These are phyloP conservation scores for Archivesica marissinica DNA, from an alignment of 1,140 invertebrate species.

Conservation along the genomic window DNA sequence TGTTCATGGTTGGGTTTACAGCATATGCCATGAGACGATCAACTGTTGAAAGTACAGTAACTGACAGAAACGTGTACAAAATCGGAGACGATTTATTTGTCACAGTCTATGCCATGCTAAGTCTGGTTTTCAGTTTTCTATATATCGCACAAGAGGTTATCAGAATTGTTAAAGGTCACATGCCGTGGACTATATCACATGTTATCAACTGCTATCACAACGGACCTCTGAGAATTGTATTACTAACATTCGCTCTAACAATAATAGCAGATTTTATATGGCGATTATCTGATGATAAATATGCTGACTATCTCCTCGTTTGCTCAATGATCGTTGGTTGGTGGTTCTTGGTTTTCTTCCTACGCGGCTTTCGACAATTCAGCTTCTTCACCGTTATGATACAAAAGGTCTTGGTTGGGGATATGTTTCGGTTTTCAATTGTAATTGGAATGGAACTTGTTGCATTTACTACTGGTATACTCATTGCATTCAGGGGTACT, in stretches of 20 bases:
- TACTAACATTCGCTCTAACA: slow-evolving; percentile 53
- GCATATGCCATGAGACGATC: slow-evolving; percentile 16
- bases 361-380: slow-evolving; percentile 65
- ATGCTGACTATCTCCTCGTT: slow-evolving; percentile 65
- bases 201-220: slow-evolving; percentile 61
- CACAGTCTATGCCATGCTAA: slow-evolving; percentile 39
- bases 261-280: slow-evolving; percentile 56
- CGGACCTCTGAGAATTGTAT: slow-evolving; percentile 63
- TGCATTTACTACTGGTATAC: slow-evolving; percentile 64
- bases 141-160: slow-evolving; percentile 42
- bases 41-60: not conserved
- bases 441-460: slow-evolving; percentile 65
- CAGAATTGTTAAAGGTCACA: slow-evolving; percentile 19
- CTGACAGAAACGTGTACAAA: not conserved
- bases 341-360: slow-evolving; percentile 69
- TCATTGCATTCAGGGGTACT: slow-evolving; percentile 54
- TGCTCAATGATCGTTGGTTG: slow-evolving; percentile 67
- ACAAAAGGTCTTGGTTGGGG: slow-evolving; percentile 67
- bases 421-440: slow-evolving; percentile 68
- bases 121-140: not conserved
- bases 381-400: slow-evolving; percentile 72
- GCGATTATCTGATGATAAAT: slow-evolving; percentile 16
- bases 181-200: slow-evolving; percentile 40
- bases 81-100: slow-evolving; percentile 26
- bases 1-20: slow-evolving; percentile 53